A percentile compares a stretch with the other conserved stretches of the same genome.
phyloP scores from a whole-genome alignment of 2,888 invertebrate species.

The Petrolisthes cinctipes region DNA sequence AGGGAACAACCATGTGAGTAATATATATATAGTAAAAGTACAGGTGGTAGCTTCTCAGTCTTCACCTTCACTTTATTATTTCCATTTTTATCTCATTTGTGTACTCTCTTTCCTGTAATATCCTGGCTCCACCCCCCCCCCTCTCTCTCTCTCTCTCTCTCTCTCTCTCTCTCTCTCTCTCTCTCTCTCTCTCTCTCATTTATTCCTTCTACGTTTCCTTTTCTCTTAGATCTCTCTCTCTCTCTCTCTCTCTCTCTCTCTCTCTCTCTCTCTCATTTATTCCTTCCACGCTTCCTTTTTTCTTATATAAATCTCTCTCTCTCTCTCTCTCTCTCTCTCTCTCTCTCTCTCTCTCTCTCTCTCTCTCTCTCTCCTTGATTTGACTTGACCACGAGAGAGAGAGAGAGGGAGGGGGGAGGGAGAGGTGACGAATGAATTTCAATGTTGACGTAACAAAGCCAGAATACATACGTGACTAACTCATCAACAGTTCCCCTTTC shows the following conservation, averaged over 20 bases:
- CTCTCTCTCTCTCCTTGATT: neutral
- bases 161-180: neutral
- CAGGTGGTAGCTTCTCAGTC: no score
- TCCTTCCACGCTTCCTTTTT: neutral
- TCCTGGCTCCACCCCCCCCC: no score
- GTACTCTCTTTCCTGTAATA: no score
- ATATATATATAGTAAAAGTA: no score
- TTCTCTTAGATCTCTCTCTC: neutral
- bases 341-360: neutral
- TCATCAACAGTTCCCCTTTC: neutral
- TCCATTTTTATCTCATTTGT: no score
- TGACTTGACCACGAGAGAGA: neutral
- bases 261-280: neutral
- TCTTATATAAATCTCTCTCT: neutral
- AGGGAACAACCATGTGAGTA: no score
- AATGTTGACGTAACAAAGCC: neutral
- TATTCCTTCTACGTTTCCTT: no score
- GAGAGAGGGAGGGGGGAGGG: neutral
- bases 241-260: neutral
- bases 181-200: conserved; percentile 1
- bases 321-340: neutral
- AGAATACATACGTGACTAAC: neutral
- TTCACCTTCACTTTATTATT: no score
- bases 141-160: neutral
- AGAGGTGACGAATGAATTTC: neutral